Evolutionary conservation across 2,888 invertebrate species (phyloP).

Genomic region (Melanchra persicariae): DNA sequence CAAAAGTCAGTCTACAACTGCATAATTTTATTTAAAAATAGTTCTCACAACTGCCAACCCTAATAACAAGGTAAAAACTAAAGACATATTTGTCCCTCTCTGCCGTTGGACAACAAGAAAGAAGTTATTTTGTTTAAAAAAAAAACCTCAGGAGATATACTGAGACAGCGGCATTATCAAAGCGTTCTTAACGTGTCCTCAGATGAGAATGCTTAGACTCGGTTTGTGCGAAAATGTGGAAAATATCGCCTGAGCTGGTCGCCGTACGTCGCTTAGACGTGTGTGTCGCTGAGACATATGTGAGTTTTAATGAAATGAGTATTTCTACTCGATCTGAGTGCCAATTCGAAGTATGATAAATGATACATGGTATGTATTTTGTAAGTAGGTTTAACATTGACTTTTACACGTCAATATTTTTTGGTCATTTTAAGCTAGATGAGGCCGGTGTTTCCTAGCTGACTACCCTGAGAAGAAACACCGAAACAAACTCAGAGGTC

Average conservation of each 20-base stretch:
- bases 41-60: slow-evolving; percentile 39
- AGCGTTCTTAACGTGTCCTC: slow-evolving; percentile 67
- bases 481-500: too few relatives aligned
- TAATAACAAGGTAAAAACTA: slow-evolving; percentile 65
- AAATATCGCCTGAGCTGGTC: slow-evolving; percentile 35
- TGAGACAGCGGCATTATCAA: slow-evolving; percentile 72
- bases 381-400: too few relatives aligned
- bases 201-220: slow-evolving; percentile 51
- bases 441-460: too few relatives aligned
- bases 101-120: slow-evolving; percentile 70
- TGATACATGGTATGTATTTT: too few relatives aligned
- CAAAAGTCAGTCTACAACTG: not conserved
- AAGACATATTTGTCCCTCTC: slow-evolving; percentile 68
- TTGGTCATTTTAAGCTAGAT: too few relatives aligned
- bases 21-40: slow-evolving; percentile 32
- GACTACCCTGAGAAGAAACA: too few relatives aligned
- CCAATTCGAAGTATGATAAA: too few relatives aligned
- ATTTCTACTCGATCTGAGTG: not conserved
- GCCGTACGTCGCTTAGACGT: not conserved
- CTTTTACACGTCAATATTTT: too few relatives aligned
- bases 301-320: slow-evolving; percentile 20
- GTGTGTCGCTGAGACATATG: not conserved
- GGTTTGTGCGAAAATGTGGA: slow-evolving; percentile 62
- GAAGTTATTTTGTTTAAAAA: slow-evolving; percentile 75
- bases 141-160: slow-evolving; percentile 69